These are phyloP conservation scores for Rhopalosiphum nymphaeae DNA, from an alignment of 2,888 invertebrate species.

Conservation along the genomic window DNA sequence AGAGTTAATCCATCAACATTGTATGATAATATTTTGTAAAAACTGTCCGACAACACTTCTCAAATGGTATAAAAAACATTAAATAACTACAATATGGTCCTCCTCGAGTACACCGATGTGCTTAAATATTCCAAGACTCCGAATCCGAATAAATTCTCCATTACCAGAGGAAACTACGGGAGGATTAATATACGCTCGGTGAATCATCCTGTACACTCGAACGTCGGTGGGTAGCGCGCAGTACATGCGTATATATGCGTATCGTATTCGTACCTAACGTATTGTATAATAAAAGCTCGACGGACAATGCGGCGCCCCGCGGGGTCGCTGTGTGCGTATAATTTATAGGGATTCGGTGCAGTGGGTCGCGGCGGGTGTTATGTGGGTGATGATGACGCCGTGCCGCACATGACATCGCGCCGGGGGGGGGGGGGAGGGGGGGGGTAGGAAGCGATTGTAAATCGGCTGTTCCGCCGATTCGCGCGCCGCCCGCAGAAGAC, in stretches of 20 bases:
- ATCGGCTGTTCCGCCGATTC: slow-evolving; percentile 10
- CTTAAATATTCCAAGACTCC: neutral
- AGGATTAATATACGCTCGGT: neutral
- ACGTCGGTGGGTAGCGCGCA: neutral
- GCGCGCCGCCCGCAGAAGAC: neutral
- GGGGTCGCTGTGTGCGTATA: neutral
- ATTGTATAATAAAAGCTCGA: neutral
- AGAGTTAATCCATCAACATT: neutral
- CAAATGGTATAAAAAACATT: neutral
- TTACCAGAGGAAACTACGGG: too few relatives aligned
- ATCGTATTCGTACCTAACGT: neutral
- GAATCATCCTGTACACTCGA: neutral
- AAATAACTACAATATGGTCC: too few relatives aligned
- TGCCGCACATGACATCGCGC: neutral
- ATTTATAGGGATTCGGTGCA: neutral
- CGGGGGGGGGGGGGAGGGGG: too few relatives aligned
- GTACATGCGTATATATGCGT: neutral
- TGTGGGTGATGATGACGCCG: neutral
- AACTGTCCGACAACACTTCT: neutral
- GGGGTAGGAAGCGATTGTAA: slow-evolving; percentile 34
- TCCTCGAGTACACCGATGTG: rapidly evolving
- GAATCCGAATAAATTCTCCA: neutral
- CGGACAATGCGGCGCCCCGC: neutral
- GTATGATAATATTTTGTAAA: neutral
- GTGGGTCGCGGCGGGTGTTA: neutral